Evolutionary conservation across 1,140 invertebrate genomes (phyloP).

Genomic region (Drosophila dunni): DNA sequence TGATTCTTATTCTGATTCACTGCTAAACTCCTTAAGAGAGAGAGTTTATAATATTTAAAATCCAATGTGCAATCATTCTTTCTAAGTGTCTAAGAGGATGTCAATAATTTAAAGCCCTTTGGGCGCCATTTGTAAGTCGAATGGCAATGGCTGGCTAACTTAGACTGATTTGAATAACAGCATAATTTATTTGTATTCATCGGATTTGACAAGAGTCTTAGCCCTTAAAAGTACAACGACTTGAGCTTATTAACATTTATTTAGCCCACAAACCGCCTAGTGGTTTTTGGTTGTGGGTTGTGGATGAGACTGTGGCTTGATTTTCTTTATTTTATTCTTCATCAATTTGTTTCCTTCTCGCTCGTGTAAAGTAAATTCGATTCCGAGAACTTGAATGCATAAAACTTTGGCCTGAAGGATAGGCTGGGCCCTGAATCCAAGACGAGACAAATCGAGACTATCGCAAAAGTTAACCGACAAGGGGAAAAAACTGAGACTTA

Average conservation of each 20-base stretch:
- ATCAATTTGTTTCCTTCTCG: neutral
- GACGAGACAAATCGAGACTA: constrained; percentile 43
- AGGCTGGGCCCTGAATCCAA: constrained; percentile 1
- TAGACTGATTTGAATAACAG: constrained; percentile 51
- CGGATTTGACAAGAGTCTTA: constrained; percentile 43
- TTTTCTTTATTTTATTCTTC: constrained; percentile 11
- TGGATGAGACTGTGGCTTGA: constrained; percentile 26
- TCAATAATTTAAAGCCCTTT: constrained; percentile 38
- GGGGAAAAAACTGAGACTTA: constrained; percentile 29
- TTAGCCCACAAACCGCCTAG: constrained; percentile 46
- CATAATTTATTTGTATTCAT: constrained; percentile 70
- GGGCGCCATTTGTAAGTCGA: constrained; percentile 7
- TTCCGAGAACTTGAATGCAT: constrained; percentile 48
- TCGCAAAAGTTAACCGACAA: constrained; percentile 61
- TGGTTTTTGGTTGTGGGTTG: constrained; percentile 30
- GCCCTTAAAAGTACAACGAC: constrained; percentile 58
- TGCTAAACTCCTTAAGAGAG: too few relatives aligned
- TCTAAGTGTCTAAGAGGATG: constrained; percentile 21
- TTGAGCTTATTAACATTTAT: constrained; percentile 77
- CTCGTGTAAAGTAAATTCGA: constrained; percentile 63
- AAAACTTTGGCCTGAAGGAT: constrained; percentile 16
- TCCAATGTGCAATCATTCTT: constrained; percentile 6
- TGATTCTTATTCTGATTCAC: too few relatives aligned
- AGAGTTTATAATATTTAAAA: constrained; percentile 2
- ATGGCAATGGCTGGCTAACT: constrained; percentile 36